Conservation (phyloP, 2,113 vertebrate genomes). For the Notechis scutatus region DNA sequence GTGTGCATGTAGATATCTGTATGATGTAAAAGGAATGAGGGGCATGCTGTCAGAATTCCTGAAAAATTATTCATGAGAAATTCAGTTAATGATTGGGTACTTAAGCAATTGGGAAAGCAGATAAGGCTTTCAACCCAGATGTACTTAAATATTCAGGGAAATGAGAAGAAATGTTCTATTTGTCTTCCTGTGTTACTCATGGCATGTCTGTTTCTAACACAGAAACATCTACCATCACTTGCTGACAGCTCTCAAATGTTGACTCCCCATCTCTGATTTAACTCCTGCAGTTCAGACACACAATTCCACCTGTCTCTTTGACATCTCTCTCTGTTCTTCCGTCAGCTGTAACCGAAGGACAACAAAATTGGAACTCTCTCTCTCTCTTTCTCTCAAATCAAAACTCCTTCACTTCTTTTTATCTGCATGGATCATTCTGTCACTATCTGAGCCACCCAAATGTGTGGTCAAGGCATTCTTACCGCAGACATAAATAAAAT, state of each 20-base stretch:
- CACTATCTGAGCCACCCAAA: background rate
- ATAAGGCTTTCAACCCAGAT: background rate
- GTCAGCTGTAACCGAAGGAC: background rate
- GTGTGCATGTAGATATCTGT: background rate
- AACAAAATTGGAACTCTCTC: background rate
- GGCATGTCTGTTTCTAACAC: background rate
- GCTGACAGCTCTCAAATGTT: background rate
- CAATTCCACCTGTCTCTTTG: background rate
- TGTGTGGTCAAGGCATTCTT: background rate
- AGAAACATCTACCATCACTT: background rate
- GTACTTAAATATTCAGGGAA: background rate
- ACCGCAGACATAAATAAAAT: background rate
- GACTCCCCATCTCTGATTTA: background rate
- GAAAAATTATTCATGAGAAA: background rate
- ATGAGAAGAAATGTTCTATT: background rate
- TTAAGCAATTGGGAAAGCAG: background rate
- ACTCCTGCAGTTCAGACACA: background rate
- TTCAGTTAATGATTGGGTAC: background rate
- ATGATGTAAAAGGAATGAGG: background rate
- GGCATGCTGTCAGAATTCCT: background rate
- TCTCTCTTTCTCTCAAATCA: background rate
- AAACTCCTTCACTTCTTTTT: background rate
- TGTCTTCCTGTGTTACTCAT: constrained; percentile 17
- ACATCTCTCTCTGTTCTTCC: constrained; percentile 5
- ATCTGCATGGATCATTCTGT: constrained; percentile 1